phyloP scores from a whole-genome alignment of 2,888 invertebrate genomes.

The Drosophila flavopinicola region DNA sequence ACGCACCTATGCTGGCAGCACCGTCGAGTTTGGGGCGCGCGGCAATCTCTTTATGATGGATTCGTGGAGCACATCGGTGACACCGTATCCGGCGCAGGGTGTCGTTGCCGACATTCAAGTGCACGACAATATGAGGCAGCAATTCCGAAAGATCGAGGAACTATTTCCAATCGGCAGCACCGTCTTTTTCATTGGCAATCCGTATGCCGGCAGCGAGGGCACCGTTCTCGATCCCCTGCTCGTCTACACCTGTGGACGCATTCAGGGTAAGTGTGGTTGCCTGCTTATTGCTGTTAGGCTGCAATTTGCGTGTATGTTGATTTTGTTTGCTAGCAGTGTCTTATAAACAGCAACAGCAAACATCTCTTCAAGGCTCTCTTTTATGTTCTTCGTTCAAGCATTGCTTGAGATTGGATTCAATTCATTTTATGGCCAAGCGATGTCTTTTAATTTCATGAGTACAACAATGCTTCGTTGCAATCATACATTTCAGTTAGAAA shows the following conservation, averaged over 20 bases:
- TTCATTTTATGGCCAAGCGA: no score
- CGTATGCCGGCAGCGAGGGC: slow-evolving; percentile 92
- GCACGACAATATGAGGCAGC: slow-evolving; percentile 80
- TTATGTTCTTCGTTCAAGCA: no score
- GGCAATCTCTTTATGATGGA: slow-evolving; percentile 89
- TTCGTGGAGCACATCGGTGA: slow-evolving; percentile 88
- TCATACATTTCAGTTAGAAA: no score
- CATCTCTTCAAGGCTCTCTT: no score
- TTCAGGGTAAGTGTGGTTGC: slow-evolving; percentile 77
- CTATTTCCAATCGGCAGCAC: slow-evolving; percentile 88
- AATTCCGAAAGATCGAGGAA: slow-evolving; percentile 84
- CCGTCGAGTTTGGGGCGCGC: slow-evolving; percentile 86
- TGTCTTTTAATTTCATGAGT: no score
- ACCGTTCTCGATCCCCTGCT: slow-evolving; percentile 86
- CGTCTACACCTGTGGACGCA: slow-evolving; percentile 80
- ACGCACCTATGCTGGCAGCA: slow-evolving; percentile 89
- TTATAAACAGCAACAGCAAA: no score
- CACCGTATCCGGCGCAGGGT: slow-evolving; percentile 87
- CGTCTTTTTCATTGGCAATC: slow-evolving; percentile 91
- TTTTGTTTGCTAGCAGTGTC: no score
- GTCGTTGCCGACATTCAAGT: slow-evolving; percentile 71
- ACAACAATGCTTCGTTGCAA: no score
- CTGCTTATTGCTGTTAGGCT: no score
- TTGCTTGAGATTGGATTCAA: no score
- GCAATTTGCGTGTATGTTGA: no score